phyloP scores from a whole-genome alignment of 2,113 vertebrate species.

The Apodemus speciosus region DNA sequence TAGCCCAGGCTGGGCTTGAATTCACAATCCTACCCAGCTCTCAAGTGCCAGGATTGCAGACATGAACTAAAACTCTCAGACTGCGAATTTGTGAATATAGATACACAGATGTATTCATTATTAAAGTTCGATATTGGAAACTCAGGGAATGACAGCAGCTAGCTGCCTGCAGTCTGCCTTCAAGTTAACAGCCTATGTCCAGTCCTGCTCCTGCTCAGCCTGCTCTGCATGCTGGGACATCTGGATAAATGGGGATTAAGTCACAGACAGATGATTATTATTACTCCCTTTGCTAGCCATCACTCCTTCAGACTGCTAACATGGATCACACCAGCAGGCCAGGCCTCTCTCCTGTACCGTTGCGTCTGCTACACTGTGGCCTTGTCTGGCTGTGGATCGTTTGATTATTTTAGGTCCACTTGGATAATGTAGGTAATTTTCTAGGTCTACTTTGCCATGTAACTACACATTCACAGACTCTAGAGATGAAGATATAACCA shows the following conservation, averaged over 20 bases:
- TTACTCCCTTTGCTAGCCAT: neutral
- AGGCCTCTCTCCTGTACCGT: neutral
- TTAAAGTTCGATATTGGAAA: neutral
- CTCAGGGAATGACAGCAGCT: neutral
- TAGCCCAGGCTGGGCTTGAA: neutral
- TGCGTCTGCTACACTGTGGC: neutral
- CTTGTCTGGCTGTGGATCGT: neutral
- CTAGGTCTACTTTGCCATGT: neutral
- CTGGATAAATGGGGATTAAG: neutral
- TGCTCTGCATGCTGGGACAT: neutral
- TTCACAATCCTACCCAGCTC: neutral
- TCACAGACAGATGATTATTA: neutral
- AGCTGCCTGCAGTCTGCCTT: neutral
- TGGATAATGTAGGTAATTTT: neutral
- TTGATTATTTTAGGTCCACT: neutral
- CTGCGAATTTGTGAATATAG: neutral
- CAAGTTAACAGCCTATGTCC: neutral
- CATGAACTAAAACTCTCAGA: neutral
- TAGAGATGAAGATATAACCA: neutral
- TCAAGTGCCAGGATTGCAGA: neutral
- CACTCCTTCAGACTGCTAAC: neutral
- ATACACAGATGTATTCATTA: neutral
- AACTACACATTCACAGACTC: neutral
- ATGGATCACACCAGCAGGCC: neutral
- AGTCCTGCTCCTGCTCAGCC: neutral